These are phyloP conservation scores for Leptopilina clavipes DNA, from an alignment of 1,140 invertebrate species.

Conservation along the genomic window DNA sequence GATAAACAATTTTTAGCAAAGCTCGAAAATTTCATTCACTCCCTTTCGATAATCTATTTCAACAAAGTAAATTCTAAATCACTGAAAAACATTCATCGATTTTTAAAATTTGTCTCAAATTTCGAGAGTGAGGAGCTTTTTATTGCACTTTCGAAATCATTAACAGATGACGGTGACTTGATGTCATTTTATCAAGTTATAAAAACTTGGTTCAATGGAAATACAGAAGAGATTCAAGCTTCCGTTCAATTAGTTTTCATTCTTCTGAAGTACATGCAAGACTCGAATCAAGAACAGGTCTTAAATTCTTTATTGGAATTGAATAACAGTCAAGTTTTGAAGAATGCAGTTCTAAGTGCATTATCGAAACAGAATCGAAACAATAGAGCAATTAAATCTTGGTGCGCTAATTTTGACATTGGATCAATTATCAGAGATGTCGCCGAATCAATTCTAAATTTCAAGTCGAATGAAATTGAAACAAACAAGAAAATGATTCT, in stretches of 20 bases:
- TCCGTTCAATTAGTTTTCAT: constrained; percentile 78
- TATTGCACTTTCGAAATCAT: constrained; percentile 60
- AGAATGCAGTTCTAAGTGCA: constrained; percentile 58
- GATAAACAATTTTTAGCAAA: constrained; percentile 60
- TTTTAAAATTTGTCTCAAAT: constrained; percentile 69
- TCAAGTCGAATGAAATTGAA: not conserved
- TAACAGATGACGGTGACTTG: constrained; percentile 63
- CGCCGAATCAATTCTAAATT: constrained; percentile 8
- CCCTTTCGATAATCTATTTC: constrained; percentile 74
- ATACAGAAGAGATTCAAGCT: constrained; percentile 68
- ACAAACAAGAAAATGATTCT: constrained; percentile 52
- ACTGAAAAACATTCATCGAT: constrained; percentile 64
- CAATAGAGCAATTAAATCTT: constrained; percentile 73
- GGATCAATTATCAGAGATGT: constrained; percentile 40
- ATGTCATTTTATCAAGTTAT: constrained; percentile 74
- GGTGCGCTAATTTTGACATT: constrained; percentile 63
- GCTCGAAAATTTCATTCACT: constrained; percentile 73
- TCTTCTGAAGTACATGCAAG: constrained; percentile 74
- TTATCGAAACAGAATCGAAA: constrained; percentile 70
- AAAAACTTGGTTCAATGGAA: constrained; percentile 70
- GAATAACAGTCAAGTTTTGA: constrained; percentile 52
- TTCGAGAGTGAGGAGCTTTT: constrained; percentile 74
- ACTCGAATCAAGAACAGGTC: constrained; percentile 72
- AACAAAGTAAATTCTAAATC: constrained; percentile 68
- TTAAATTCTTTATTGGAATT: constrained; percentile 75